These are phyloP conservation scores for Spizaetus ornatus DNA, from an alignment of 2,113 vertebrate genomes.

Conservation along the genomic window DNA sequence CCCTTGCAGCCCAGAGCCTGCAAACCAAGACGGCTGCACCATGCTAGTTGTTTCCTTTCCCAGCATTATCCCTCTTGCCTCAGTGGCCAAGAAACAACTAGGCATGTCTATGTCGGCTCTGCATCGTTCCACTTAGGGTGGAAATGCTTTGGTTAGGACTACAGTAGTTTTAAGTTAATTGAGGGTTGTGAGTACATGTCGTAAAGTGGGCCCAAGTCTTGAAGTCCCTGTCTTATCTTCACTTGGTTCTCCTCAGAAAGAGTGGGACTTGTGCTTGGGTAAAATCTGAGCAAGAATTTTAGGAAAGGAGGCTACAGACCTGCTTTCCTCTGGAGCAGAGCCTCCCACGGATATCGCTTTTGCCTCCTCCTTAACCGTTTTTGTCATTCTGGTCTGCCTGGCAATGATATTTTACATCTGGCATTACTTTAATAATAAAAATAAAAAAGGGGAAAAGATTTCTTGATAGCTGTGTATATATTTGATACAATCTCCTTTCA, in stretches of 20 bases:
- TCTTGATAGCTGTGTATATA: slow-evolving; percentile 26
- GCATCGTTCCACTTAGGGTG: neutral
- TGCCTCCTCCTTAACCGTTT: neutral
- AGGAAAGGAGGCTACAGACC: neutral
- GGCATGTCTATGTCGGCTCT: no score
- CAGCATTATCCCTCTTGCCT: neutral
- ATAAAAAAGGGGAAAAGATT: slow-evolving; percentile 49
- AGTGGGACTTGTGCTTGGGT: neutral
- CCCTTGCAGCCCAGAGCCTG: neutral
- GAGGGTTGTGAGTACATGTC: neutral
- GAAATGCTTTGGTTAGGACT: neutral
- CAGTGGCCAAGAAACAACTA: neutral
- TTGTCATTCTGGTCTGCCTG: slow-evolving; percentile 19
- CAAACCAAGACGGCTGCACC: neutral
- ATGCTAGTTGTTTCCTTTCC: neutral
- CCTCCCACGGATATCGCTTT: neutral
- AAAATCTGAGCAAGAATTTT: neutral
- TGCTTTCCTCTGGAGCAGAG: neutral
- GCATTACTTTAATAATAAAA: slow-evolving; percentile 60
- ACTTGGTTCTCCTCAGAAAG: neutral
- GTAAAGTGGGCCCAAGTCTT: neutral
- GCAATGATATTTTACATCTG: slow-evolving; percentile 27
- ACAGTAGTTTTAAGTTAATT: neutral
- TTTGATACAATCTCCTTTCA: slow-evolving; percentile 47
- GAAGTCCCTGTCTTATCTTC: neutral